Evolutionary conservation across 2,113 vertebrate species (phyloP).

Genomic region (Nycticryphes semicollaris): DNA sequence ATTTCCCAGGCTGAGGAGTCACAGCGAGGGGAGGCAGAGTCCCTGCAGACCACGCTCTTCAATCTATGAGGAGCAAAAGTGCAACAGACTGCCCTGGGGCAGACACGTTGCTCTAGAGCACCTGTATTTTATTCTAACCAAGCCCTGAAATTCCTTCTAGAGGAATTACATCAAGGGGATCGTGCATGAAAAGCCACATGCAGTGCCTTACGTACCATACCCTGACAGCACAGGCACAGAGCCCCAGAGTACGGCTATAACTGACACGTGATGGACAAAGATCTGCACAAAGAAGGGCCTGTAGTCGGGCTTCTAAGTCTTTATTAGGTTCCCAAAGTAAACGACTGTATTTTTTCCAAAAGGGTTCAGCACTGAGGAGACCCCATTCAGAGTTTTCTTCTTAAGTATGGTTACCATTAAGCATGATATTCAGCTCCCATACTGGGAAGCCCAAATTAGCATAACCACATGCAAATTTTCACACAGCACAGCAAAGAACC

Average conservation of each 20-base stretch:
- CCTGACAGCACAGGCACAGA: not conserved
- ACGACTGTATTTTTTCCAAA: not conserved
- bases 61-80: not conserved
- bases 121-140: not conserved
- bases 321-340: not conserved
- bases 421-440: not conserved
- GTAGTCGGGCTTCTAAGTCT: not conserved
- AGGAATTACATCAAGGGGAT: not conserved
- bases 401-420: not conserved
- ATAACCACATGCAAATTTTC: conserved; percentile 34
- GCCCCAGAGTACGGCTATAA: rapidly evolving
- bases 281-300: not conserved
- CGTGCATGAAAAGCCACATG: not conserved
- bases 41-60: not conserved
- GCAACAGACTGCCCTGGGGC: not conserved
- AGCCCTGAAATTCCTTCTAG: not conserved
- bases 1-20: not conserved
- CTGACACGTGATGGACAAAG: not conserved
- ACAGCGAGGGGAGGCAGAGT: not conserved
- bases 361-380: not conserved
- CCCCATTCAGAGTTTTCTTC: not conserved
- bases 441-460: conserved; percentile 4
- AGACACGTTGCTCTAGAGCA: not conserved
- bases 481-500: not conserved
- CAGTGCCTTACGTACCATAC: not conserved